These are phyloP conservation scores for Caenorhabditis tropicalis DNA, from an alignment of 1,140 invertebrate species.

Conservation along the genomic window DNA sequence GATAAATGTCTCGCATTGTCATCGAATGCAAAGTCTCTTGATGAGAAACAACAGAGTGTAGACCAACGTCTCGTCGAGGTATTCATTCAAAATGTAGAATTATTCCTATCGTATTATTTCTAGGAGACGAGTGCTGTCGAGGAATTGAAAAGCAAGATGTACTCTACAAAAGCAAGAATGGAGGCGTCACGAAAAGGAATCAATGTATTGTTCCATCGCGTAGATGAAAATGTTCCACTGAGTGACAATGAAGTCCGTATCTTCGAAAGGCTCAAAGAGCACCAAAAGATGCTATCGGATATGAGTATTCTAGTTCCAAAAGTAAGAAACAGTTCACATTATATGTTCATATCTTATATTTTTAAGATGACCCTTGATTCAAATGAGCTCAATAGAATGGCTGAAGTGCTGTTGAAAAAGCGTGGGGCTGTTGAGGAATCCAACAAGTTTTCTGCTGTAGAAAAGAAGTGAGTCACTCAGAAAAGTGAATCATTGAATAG, in stretches of 20 bases:
- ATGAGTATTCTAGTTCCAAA: neutral
- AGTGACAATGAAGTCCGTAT: conserved; percentile 5
- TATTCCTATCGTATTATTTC: neutral
- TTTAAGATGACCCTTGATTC: neutral
- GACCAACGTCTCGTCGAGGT: neutral
- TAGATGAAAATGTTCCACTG: neutral
- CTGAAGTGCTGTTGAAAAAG: neutral
- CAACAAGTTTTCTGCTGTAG: neutral
- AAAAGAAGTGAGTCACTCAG: neutral
- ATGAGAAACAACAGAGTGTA: neutral
- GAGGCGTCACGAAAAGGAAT: neutral
- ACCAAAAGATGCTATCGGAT: conserved; percentile 24
- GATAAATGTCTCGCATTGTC: neutral
- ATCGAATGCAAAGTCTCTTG: neutral
- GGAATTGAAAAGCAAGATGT: neutral
- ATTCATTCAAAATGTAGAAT: neutral
- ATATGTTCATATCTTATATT: neutral
- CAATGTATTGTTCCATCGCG: conserved; percentile 2
- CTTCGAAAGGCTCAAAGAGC: neutral
- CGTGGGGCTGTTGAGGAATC: neutral
- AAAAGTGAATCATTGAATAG: neutral
- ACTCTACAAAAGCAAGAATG: neutral
- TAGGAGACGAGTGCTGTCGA: neutral
- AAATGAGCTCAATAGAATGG: neutral
- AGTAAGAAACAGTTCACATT: neutral